phyloP scores from a whole-genome alignment of 2,888 invertebrate species.

The Agrochola lychnidis region DNA sequence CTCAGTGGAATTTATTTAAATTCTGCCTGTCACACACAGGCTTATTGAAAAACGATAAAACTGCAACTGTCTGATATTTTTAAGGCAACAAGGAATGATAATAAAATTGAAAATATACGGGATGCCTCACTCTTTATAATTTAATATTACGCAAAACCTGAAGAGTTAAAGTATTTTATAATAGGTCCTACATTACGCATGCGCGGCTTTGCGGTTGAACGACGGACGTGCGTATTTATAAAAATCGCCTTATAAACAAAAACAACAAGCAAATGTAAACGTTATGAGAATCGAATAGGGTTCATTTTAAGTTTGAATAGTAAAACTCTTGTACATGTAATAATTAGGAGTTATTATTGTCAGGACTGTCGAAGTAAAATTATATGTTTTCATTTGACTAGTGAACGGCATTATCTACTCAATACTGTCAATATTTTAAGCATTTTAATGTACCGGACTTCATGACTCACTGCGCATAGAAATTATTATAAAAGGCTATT shows the following conservation, averaged over 20 bases:
- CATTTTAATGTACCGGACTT: conserved; percentile 16
- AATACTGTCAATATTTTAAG: conserved; percentile 39
- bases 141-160: conserved; percentile 12
- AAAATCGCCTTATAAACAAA: conserved; percentile 36
- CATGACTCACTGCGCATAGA: conserved; percentile 25
- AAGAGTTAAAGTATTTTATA: conserved; percentile 40
- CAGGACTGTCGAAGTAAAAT: conserved; percentile 65
- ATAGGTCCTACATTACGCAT: conserved; percentile 40
- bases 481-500: conserved; percentile 16
- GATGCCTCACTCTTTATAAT: not conserved
- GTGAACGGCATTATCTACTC: conserved; percentile 39
- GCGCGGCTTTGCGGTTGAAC: conserved; percentile 49
- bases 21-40: not conserved
- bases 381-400: conserved; percentile 68
- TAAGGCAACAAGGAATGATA: not conserved
- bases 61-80: not conserved
- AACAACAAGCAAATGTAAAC: not conserved
- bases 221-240: conserved; percentile 46
- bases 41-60: conserved; percentile 16
- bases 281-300: accelerated
- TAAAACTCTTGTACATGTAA: conserved; percentile 4
- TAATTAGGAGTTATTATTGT: conserved; percentile 54
- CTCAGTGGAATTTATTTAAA: conserved; percentile 6
- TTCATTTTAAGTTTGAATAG: not conserved
- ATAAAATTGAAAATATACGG: conserved; percentile 13